Evolutionary conservation across 2,888 invertebrate genomes (phyloP), one percentile per base, ranked within the genome.

Genomic region (Caenorhabditis sinica): DNA sequence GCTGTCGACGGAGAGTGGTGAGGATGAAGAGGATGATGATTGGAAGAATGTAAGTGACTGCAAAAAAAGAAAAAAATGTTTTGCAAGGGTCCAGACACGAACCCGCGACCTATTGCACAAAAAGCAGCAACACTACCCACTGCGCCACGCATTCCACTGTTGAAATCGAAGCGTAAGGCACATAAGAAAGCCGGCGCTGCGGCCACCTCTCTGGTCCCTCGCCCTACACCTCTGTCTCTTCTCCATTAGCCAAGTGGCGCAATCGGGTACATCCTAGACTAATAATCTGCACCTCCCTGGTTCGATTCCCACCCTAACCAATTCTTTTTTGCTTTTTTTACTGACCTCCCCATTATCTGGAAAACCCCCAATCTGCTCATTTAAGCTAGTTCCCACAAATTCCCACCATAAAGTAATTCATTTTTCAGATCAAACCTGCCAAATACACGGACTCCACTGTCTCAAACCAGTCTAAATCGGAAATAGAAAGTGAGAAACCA

Each of bases 341-440:
- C n/a, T n/a, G n/a, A n/a, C n/a, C n/a, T n/a, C n/a, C 20, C n/a
- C 13, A 4, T 15, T 56, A 56, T 28, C 28, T 15, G 5, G 11
- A 36, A 36, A 33, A n/a, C n/a, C n/a, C n/a, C n/a, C n/a, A n/a
- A n/a, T n/a, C n/a, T n/a, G n/a, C n/a, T n/a, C n/a, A n/a, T n/a
- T n/a, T n/a, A n/a, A n/a, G 20, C 0, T 30, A 30, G 17, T 5
- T 56, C 25, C 13, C 25, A 1, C 56, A 15, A 30, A 2, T 17
- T 3, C 33, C 15, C 6, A n/a, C 17, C n/a, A 15, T 15, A 2
- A 30, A 17, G 3, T 9, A n/a, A 17, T 15, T 2, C n/a, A n/a
- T 36, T 36, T 49, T 77, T n/a, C 77, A 79, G 79, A 79, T 79
- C 71, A 63, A 71, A 56, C 79, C 79, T 15, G 33, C 76, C 28